Conservation (phyloP, 2,113 vertebrate species). For the Anguilla japonica region DNA sequence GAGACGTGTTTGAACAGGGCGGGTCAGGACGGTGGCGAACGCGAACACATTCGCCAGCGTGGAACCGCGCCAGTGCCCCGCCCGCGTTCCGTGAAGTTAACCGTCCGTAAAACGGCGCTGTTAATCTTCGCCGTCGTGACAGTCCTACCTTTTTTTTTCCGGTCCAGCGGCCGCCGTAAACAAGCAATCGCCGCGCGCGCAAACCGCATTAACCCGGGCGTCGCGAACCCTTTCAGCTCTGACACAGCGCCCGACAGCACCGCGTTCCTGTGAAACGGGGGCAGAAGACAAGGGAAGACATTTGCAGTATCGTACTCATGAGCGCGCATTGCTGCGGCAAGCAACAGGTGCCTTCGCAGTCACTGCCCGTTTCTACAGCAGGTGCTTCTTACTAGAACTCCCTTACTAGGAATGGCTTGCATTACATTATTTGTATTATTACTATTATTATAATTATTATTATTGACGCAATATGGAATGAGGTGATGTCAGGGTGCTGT, state of each 20-base stretch:
- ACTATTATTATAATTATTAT: too few relatives aligned
- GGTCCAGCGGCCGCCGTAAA: constrained; percentile 43
- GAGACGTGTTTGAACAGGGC: background rate
- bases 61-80: constrained; percentile 23
- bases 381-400: too few relatives aligned
- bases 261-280: background rate
- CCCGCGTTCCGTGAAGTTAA: constrained; percentile 37
- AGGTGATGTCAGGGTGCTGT: too few relatives aligned
- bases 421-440: too few relatives aligned
- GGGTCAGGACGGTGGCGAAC: background rate
- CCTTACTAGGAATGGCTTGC: too few relatives aligned
- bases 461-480: too few relatives aligned
- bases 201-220: constrained; percentile 26
- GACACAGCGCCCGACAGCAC: constrained; percentile 35
- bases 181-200: constrained; percentile 24
- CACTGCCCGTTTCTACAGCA: background rate
- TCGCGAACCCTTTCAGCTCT: constrained; percentile 8
- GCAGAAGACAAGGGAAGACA: background rate
- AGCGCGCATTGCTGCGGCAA: background rate
- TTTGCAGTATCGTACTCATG: background rate
- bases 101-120: constrained; percentile 49
- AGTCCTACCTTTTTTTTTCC: constrained; percentile 44
- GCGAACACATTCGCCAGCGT: constrained; percentile 19
- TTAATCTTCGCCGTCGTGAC: constrained; percentile 54
- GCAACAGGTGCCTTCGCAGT: background rate